A percentile compares a stretch with the other conserved stretches of the same genome.
These are phyloP conservation scores for Syncerus caffer DNA, from an alignment of 2,797 vertebrate species.

Conservation along the genomic window DNA sequence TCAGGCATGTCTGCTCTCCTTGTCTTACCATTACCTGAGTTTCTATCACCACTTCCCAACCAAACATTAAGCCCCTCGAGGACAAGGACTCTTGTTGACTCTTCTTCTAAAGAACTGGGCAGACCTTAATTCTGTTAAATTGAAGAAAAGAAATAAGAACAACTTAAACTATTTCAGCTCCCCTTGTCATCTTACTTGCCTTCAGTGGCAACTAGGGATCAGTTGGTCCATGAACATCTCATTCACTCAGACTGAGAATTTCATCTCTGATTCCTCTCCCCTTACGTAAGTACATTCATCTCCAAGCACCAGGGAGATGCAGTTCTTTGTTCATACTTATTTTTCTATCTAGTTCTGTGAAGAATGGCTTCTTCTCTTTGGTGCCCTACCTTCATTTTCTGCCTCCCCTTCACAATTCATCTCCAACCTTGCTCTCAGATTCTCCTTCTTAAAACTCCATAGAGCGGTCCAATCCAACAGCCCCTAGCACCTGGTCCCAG, in stretches of 20 bases:
- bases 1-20: background rate
- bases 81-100: background rate
- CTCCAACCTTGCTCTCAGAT: background rate
- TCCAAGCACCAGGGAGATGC: background rate
- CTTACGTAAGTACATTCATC: background rate
- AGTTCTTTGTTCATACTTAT: background rate
- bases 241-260: no score
- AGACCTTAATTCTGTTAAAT: background rate
- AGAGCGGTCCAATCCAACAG: background rate
- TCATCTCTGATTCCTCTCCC: background rate
- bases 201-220: background rate
- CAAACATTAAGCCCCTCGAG: background rate
- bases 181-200: background rate
- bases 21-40: background rate
- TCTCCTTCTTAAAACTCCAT: background rate
- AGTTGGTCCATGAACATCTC: background rate
- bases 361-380: background rate
- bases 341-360: background rate
- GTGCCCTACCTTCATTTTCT: background rate
- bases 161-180: background rate
- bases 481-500: background rate
- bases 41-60: background rate
- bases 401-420: background rate
- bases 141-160: background rate
- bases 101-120: background rate